A percentile compares a stretch with the other conserved stretches of the same genome.
Conservation (phyloP, 2,888 invertebrate genomes). For the Drosophila neonasuta region DNA sequence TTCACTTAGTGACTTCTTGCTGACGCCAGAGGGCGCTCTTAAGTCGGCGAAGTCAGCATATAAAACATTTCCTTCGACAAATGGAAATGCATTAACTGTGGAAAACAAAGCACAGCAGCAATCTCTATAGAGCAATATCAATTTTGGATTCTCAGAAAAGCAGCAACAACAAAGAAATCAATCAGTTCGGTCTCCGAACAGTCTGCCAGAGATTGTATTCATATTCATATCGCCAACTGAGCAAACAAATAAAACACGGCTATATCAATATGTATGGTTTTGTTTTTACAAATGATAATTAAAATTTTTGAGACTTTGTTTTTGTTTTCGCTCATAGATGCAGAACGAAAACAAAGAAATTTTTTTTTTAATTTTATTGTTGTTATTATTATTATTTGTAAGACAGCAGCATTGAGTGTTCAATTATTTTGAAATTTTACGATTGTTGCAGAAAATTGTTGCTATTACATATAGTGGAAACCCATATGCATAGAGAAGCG, state of each 20-base stretch:
- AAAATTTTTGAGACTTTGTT: constrained; percentile 13
- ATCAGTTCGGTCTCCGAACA: constrained; percentile 27
- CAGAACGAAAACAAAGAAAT: constrained; percentile 15
- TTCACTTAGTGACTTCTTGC: not conserved
- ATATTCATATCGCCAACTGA: constrained; percentile 4
- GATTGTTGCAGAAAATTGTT: constrained; percentile 26
- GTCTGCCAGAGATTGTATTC: constrained; percentile 14
- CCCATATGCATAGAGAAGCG: constrained; percentile 14
- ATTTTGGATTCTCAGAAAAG: constrained; percentile 7
- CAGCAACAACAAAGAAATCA: constrained; percentile 28
- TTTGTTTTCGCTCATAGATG: constrained; percentile 15
- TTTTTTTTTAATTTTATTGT: constrained; percentile 3
- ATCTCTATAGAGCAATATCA: constrained; percentile 13
- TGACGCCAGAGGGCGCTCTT: constrained; percentile 19
- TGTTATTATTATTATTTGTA: constrained; percentile 6
- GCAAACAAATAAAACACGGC: constrained; percentile 6
- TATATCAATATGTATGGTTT: constrained; percentile 1
- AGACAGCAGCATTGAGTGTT: constrained; percentile 20
- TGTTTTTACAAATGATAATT: constrained; percentile 13
- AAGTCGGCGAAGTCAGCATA: constrained; percentile 1
- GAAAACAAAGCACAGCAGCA: constrained; percentile 11
- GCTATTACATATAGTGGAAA: constrained; percentile 15
- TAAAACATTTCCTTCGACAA: not conserved
- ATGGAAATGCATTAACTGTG: constrained; percentile 14
- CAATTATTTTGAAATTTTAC: constrained; percentile 26